Evolutionary conservation across 2,888 invertebrate genomes (phyloP).

Genomic region (Sphaerophoria taeniata): DNA sequence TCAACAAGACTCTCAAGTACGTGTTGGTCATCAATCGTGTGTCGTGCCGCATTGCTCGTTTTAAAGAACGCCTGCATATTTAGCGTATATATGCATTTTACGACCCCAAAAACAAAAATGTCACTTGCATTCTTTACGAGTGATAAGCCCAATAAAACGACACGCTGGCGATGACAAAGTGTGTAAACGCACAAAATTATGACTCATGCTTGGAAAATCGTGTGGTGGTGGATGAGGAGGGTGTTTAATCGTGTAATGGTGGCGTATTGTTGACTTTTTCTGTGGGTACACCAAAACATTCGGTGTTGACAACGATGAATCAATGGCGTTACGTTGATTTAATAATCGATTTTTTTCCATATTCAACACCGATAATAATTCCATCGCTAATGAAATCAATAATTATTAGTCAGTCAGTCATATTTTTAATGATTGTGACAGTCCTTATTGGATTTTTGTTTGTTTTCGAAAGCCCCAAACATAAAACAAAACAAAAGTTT

Average conservation of each 20-base stretch:
- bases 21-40: slow-evolving; percentile 72
- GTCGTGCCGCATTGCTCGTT: slow-evolving; percentile 44
- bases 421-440: slow-evolving; percentile 12
- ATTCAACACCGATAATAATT: slow-evolving; percentile 7
- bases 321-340: slow-evolving; percentile 51
- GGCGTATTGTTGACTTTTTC: slow-evolving; percentile 22
- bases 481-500: neutral
- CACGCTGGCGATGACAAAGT: slow-evolving; percentile 12
- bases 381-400: slow-evolving; percentile 20
- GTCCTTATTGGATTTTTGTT: slow-evolving; percentile 13
- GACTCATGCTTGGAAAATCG: slow-evolving; percentile 46
- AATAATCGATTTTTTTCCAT: slow-evolving; percentile 23
- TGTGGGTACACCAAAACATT: slow-evolving; percentile 39
- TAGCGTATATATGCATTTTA: slow-evolving; percentile 63
- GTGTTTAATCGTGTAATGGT: slow-evolving; percentile 42
- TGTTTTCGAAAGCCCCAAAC: neutral
- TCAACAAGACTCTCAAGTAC: slow-evolving; percentile 44
- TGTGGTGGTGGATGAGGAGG: slow-evolving; percentile 14
- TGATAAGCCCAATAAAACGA: slow-evolving; percentile 43
- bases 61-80: slow-evolving; percentile 56
- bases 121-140: slow-evolving; percentile 72
- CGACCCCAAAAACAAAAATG: slow-evolving; percentile 67
- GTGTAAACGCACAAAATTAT: slow-evolving; percentile 63
- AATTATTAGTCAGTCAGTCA: slow-evolving; percentile 40
- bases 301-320: slow-evolving; percentile 65